phyloP scores from a whole-genome alignment of 2,113 vertebrate species.

The Stegostoma tigrinum region DNA sequence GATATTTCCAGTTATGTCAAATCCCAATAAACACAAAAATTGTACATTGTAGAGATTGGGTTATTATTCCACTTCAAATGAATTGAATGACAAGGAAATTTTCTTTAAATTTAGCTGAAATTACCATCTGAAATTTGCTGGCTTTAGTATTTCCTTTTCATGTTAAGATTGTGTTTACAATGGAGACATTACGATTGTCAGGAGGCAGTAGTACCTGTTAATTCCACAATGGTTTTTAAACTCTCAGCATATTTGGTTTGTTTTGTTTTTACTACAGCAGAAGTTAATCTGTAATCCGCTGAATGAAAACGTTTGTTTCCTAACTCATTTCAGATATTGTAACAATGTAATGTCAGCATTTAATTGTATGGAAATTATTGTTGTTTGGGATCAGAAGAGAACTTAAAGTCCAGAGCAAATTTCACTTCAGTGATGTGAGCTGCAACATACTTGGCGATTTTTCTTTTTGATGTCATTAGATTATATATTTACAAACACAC shows the following conservation, averaged over 20 bases:
- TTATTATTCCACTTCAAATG: too few relatives aligned
- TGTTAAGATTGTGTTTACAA: not conserved
- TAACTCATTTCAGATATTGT: not conserved
- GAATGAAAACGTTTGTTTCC: not conserved
- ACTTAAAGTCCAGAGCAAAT: not conserved
- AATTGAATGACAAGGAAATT: too few relatives aligned
- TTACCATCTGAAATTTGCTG: not conserved
- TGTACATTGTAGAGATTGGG: too few relatives aligned
- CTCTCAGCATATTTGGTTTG: not conserved
- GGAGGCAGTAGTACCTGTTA: not conserved
- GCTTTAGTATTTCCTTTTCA: not conserved
- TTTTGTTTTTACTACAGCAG: not conserved
- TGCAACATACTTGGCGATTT: not conserved
- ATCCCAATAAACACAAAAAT: too few relatives aligned
- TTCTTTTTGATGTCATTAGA: not conserved
- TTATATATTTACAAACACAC: not conserved
- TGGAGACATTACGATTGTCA: not conserved
- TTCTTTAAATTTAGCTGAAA: not conserved
- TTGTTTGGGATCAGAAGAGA: not conserved
- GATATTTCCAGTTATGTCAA: too few relatives aligned
- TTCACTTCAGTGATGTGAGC: too few relatives aligned
- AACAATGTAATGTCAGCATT: not conserved
- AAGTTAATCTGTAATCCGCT: conserved; percentile 17
- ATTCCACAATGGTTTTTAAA: not conserved
- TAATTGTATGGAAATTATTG: not conserved